These are phyloP conservation scores for Tragelaphus buxtoni DNA, from an alignment of 2,113 vertebrate genomes.

Conservation along the genomic window DNA sequence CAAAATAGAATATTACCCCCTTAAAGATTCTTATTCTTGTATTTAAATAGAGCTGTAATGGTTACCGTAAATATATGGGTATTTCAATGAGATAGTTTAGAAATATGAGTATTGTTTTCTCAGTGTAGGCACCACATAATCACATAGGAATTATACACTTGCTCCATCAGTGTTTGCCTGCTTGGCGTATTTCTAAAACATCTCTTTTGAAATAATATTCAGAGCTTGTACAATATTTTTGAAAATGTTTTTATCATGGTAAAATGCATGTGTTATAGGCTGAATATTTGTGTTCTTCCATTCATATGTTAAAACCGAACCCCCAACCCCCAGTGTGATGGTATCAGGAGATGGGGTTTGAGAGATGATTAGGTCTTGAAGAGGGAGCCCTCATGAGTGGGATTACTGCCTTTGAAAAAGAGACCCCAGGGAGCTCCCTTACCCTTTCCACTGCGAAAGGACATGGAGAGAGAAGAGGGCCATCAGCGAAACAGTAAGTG, in stretches of 20 bases:
- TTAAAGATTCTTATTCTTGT: neutral
- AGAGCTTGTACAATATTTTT: neutral
- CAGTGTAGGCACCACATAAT: neutral
- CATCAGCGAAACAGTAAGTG: neutral
- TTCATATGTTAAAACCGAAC: neutral
- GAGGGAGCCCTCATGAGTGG: neutral
- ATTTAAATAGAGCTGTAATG: neutral
- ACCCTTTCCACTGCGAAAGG: neutral
- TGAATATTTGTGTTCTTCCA: neutral
- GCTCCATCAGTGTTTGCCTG: neutral
- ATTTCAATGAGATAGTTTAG: neutral
- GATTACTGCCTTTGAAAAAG: neutral
- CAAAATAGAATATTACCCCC: neutral
- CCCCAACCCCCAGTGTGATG: neutral
- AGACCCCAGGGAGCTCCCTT: neutral
- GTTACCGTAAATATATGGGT: neutral
- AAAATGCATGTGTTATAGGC: neutral
- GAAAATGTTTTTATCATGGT: neutral
- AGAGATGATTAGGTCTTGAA: neutral
- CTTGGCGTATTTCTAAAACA: neutral
- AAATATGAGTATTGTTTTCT: neutral
- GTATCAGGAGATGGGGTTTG: neutral
- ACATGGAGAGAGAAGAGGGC: neutral
- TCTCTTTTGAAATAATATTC: neutral
- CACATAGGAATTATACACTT: neutral